Percentiles rank a stretch among this genome's conserved stretches.
These are phyloP conservation scores for Galago senegalensis DNA, from an alignment of 2,797 vertebrate species.

Conservation along the genomic window DNA sequence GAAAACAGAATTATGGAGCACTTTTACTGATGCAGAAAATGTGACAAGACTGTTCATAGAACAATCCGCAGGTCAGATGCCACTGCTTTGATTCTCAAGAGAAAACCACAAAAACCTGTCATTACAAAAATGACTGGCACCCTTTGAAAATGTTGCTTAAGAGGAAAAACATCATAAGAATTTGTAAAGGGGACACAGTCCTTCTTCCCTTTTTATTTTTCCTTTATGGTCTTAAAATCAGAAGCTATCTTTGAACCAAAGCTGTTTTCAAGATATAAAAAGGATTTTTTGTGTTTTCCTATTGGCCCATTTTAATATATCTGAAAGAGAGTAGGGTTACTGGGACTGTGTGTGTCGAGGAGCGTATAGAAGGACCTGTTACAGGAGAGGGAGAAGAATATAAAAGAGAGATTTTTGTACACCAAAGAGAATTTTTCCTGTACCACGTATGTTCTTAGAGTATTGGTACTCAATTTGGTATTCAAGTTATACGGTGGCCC, in stretches of 20 bases:
- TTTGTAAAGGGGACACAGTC: neutral
- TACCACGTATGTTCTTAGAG: neutral
- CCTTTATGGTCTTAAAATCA: neutral
- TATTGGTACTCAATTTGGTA: neutral
- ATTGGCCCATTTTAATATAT: neutral
- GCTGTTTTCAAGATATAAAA: neutral
- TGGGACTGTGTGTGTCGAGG: neutral
- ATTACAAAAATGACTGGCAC: neutral
- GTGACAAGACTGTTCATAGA: neutral
- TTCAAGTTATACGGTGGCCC: neutral
- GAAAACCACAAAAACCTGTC: neutral
- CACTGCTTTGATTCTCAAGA: slow-evolving; percentile 28
- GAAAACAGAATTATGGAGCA: neutral
- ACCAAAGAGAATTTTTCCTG: neutral
- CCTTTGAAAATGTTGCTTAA: neutral
- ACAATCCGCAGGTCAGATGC: neutral
- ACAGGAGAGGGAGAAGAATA: neutral
- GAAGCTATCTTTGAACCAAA: slow-evolving; percentile 6
- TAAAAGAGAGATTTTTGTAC: neutral
- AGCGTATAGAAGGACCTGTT: neutral
- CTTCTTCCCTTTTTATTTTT: slow-evolving; percentile 1
- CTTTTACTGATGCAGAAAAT: neutral
- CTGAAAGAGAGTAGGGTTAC: neutral
- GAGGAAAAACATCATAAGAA: neutral
- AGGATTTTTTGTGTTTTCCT: neutral